Base-by-base conservation (phyloP, 2,113 vertebrate genomes). In the Vulpes lagopus region DNA sequence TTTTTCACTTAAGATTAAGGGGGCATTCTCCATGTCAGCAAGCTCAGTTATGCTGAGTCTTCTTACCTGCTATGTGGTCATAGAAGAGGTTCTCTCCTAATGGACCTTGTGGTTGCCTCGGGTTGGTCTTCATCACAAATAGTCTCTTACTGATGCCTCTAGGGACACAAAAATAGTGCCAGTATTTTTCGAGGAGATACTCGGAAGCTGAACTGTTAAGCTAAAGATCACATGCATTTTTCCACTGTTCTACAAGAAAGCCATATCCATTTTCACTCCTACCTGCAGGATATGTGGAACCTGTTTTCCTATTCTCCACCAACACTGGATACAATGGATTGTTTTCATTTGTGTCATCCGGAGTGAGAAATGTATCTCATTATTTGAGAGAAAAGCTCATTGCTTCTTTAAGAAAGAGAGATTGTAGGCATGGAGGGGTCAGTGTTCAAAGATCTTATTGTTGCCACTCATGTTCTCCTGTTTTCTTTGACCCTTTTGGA, bases 401-500 rank as follows among this genome's bases (percentile, higher is more conserved):
- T 86, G 49, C 53, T 95, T 76, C 43, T 94, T 81, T 95, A 62
- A 83, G 20, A 71, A 55, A 69, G 43, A 88, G 27, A 35, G 30
- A 19, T n/a, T 60, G 2, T 87, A 91, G 64, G 60, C 62, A 55
- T 0, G 55, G 32, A 35, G 16, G 12, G 23, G 5, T 86, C 59
- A n/a, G 14, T 73, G 5, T 86, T 94, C 64, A 82, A 94, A 60
- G 65, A 83, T 94, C 67, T 87, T 78, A 67, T 3, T 76, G 89
- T 94, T 87, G 59, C 79, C 79, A n/a, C 73, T 96, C 32, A 65
- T 8, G 32, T 43, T 94, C 14, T 89, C 49, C 83, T 80, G 0
- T 76, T 95, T 89, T 49, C 65, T 55, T 67, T 88, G 62, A 84
- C 62, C 15, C 20, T 71, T 94, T 92, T 84, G 64, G 10, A 97